phyloP scores from a whole-genome alignment of 2,797 vertebrate genomes.

The Spea hammondii region DNA sequence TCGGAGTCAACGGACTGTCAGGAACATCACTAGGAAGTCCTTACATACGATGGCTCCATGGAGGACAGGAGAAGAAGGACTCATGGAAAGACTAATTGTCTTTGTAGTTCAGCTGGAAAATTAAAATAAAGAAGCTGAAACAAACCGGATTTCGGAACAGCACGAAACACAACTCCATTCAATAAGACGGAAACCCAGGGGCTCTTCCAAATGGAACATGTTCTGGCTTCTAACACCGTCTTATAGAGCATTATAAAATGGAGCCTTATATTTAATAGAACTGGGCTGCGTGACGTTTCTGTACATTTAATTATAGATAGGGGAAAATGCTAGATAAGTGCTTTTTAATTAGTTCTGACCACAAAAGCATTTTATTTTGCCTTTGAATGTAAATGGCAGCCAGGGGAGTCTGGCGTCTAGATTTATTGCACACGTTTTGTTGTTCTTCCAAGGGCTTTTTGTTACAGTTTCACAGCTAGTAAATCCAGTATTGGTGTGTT shows the following conservation, averaged over 20 bases:
- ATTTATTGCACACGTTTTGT: background rate
- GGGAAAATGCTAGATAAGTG: constrained; percentile 5
- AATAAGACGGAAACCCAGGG: too few relatives aligned
- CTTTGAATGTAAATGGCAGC: background rate
- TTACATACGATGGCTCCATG: too few relatives aligned
- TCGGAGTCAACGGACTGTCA: too few relatives aligned
- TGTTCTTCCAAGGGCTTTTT: background rate
- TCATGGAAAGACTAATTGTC: too few relatives aligned
- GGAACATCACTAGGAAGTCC: too few relatives aligned
- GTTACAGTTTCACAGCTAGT: background rate
- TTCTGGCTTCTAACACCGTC: background rate
- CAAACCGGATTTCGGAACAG: too few relatives aligned
- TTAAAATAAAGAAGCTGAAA: too few relatives aligned
- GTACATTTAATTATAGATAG: constrained; percentile 3
- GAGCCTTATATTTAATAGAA: background rate
- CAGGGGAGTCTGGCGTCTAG: background rate
- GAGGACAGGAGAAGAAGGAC: too few relatives aligned
- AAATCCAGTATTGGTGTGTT: background rate
- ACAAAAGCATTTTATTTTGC: background rate
- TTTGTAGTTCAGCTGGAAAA: too few relatives aligned
- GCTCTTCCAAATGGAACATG: too few relatives aligned
- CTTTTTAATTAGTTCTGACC: constrained; percentile 9
- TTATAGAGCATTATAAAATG: background rate
- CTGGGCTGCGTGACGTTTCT: background rate
- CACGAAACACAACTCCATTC: too few relatives aligned